Conservation (phyloP, 2,888 invertebrate genomes). For the Philereme vetulata region DNA sequence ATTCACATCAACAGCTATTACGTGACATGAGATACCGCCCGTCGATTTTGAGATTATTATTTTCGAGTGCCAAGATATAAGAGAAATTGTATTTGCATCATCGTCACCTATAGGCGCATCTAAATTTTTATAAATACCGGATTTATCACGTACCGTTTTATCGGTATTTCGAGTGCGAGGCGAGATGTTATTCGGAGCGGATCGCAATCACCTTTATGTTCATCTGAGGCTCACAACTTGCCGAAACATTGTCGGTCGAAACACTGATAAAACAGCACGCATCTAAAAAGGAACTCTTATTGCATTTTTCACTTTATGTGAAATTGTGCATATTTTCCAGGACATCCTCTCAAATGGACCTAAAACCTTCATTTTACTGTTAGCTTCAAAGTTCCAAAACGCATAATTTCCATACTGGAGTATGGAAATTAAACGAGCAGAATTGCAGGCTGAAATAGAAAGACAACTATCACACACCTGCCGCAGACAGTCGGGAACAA, state of each 20-base stretch:
- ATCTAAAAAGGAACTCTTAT: too few relatives aligned
- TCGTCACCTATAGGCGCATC: not conserved
- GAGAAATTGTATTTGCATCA: constrained; percentile 4
- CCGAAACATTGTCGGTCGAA: too few relatives aligned
- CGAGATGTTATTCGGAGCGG: too few relatives aligned
- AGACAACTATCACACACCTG: constrained; percentile 39
- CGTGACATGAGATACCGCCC: constrained; percentile 17
- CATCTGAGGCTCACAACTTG: too few relatives aligned
- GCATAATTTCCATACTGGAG: constrained; percentile 28
- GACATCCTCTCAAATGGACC: not conserved
- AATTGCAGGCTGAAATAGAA: constrained; percentile 35
- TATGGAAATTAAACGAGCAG: constrained; percentile 30
- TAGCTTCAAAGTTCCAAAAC: constrained; percentile 18
- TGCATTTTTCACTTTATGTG: too few relatives aligned
- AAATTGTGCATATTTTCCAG: too few relatives aligned
- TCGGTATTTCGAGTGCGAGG: too few relatives aligned
- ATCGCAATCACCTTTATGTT: too few relatives aligned
- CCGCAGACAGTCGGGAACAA: constrained; percentile 39
- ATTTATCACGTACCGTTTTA: too few relatives aligned
- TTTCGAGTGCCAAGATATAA: constrained; percentile 2
- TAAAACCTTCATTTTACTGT: not conserved
- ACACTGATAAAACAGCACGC: too few relatives aligned
- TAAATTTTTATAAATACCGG: too few relatives aligned
- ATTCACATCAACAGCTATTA: constrained; percentile 15
- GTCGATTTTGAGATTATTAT: constrained; percentile 9